phyloP scores from a whole-genome alignment of 2,797 vertebrate species.

The Adrianichthys oophorus region DNA sequence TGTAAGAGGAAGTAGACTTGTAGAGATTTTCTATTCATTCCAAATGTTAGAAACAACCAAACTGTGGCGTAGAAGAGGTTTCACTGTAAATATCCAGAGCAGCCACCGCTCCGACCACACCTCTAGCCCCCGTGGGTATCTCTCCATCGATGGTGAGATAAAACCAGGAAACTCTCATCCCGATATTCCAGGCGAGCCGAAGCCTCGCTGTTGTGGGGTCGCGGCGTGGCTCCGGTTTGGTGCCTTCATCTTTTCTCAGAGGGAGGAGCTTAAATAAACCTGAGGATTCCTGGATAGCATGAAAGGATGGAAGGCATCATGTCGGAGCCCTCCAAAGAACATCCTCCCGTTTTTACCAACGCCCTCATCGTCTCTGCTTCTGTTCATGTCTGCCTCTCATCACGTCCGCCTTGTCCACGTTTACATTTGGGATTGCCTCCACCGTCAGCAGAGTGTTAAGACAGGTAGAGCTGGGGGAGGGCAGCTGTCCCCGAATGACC shows the following conservation, averaged over 20 bases:
- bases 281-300: no score
- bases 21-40: conserved; percentile 59
- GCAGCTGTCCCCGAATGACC: conserved; percentile 40
- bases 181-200: no score
- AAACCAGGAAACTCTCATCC: background rate
- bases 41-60: conserved; percentile 63
- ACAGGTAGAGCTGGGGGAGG: conserved; percentile 31
- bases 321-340: background rate
- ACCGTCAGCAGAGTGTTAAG: conserved; percentile 61
- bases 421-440: conserved; percentile 67
- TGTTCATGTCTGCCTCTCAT: conserved; percentile 42
- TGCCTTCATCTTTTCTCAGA: conserved; percentile 21
- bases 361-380: conserved; percentile 11
- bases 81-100: conserved; percentile 23
- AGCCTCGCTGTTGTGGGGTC: background rate
- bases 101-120: background rate
- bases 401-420: conserved; percentile 64
- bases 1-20: conserved; percentile 43
- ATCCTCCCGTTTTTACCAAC: background rate
- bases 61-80: conserved; percentile 8
- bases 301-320: conserved; percentile 14
- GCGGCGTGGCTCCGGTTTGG: conserved; percentile 8
- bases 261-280: background rate
- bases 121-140: no score
- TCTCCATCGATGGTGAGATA: no score